Evolutionary conservation across 2,888 invertebrate species (phyloP).

Genomic region (Trichopoda pennipes): DNA sequence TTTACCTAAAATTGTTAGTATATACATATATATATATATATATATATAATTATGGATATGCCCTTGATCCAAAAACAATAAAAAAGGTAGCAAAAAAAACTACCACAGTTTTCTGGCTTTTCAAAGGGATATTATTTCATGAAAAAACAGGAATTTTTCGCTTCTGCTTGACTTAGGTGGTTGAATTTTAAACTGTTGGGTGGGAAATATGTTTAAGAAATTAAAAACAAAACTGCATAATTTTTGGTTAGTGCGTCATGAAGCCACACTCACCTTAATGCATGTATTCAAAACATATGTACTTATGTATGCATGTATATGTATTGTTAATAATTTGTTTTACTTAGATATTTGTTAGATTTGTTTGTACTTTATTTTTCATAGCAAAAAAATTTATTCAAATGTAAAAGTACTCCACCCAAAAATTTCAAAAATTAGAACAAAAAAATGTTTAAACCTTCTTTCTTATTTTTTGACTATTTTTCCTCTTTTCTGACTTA

Average conservation of each 20-base stretch:
- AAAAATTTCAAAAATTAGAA: conserved; percentile 19
- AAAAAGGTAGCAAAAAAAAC: not conserved
- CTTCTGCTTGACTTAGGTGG: conserved; percentile 35
- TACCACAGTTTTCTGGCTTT: not conserved
- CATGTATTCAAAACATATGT: too few species aligned
- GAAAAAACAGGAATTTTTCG: not conserved
- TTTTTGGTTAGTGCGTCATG: conserved; percentile 52
- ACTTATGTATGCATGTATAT: too few species aligned
- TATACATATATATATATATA: too few species aligned
- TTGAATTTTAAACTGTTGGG: conserved; percentile 30
- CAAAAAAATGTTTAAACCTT: conserved; percentile 5
- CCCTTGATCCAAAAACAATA: conserved; percentile 72
- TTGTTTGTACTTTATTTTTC: conserved; percentile 7
- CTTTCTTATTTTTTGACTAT: not conserved
- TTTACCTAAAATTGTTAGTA: conserved; percentile 12
- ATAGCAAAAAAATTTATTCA: conserved; percentile 26
- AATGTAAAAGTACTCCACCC: conserved; percentile 48
- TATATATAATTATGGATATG: conserved; percentile 41
- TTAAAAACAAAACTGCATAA: not conserved
- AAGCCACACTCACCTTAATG: not conserved
- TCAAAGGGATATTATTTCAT: conserved; percentile 5
- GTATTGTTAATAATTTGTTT: not conserved
- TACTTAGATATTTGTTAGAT: not conserved
- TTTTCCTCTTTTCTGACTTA: conserved; percentile 74
- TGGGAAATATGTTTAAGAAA: conserved; percentile 11